A percentile compares a stretch with the other conserved stretches of the same genome.
phyloP scores from a whole-genome alignment of 2,113 vertebrate genomes.

The Melanerpes aurifrons region DNA sequence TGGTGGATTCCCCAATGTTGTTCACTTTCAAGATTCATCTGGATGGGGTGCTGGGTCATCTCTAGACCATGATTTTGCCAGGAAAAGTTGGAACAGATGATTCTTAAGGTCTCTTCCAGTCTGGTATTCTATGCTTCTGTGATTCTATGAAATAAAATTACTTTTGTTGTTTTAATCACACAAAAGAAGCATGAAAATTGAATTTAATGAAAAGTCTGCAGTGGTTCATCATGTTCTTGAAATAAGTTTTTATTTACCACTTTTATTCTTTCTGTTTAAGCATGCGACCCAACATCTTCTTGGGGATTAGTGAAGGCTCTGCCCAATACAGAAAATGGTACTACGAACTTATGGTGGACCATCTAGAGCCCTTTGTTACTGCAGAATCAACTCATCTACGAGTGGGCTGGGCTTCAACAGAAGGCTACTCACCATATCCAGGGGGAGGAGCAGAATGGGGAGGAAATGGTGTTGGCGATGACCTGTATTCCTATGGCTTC shows the following conservation, averaged over 20 bases:
- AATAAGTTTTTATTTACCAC: background rate
- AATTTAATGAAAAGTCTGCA: background rate
- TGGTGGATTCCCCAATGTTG: background rate
- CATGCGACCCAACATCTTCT: conserved; percentile 94
- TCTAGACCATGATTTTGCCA: background rate
- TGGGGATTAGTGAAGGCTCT: conserved; percentile 93
- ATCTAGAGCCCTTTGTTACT: conserved; percentile 88
- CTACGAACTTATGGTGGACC: conserved; percentile 93
- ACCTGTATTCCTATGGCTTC: conserved; percentile 93
- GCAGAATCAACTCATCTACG: conserved; percentile 93
- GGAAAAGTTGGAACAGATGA: background rate
- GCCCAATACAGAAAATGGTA: conserved; percentile 98
- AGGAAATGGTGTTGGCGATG: conserved; percentile 93
- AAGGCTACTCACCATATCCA: conserved; percentile 90
- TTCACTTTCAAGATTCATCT: background rate
- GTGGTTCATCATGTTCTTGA: background rate
- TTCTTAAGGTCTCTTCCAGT: background rate
- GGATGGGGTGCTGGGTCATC: background rate
- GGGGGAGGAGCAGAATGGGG: conserved; percentile 95
- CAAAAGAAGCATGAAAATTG: background rate
- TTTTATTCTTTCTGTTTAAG: conserved; percentile 69
- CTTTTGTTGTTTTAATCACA: background rate
- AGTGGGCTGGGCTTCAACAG: conserved; percentile 95
- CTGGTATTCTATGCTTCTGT: background rate
- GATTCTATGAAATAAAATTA: background rate